Base-by-base conservation (phyloP, 2,113 vertebrate species). In the Amazona vittata region DNA sequence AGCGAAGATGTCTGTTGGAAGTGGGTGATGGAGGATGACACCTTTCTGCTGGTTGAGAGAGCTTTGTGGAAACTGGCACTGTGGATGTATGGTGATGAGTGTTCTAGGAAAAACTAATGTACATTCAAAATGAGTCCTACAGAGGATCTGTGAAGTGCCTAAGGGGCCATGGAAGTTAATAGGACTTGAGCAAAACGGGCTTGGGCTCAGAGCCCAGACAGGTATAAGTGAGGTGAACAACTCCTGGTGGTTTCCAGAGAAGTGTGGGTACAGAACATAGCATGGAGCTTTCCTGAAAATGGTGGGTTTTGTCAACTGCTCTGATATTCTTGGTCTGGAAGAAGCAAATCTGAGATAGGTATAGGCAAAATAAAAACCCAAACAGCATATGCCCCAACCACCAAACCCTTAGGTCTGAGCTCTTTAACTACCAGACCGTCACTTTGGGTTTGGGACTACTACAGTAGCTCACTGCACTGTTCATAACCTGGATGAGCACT, bases 401-500 rank as follows among this genome's bases (percentile, higher is more conserved):
- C 60, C 25, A 52, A 43, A 18, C 44, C 24, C 31, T 39, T 47
- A 75, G 31, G 55, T 65, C 49, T 44, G 49, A 70, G 46, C 35
- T 73, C 6, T 41, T 47, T 49, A 35, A 31, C 9, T 74, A 3
- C 16, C n/a, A 18, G 50, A 55, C 12, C 28, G 20, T 75, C 8
- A 26, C 52, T 82, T 33, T 47, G 79, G 11, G 25, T 64, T 13
- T 6, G 7, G 33, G 19, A 6, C 47, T 82, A 11, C 60, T 84
- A 21, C 31, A 84, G 50, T 26, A 65, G 49, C 24, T 74, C n/a
- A 16, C 15, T 1, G 1, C 0, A 2, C 6, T 5, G 6, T 83
- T 79, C 43, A 15, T 9, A 0, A 33, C 3, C 55, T 76, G 65
- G 15, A 20, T 0, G 0, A 75, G 11, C 12, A 14, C 53, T 76